Percentiles rank a stretch among this genome's conserved stretches.
These are phyloP conservation scores for Drosophila algonquin DNA, from an alignment of 2,888 invertebrate species.

Conservation along the genomic window DNA sequence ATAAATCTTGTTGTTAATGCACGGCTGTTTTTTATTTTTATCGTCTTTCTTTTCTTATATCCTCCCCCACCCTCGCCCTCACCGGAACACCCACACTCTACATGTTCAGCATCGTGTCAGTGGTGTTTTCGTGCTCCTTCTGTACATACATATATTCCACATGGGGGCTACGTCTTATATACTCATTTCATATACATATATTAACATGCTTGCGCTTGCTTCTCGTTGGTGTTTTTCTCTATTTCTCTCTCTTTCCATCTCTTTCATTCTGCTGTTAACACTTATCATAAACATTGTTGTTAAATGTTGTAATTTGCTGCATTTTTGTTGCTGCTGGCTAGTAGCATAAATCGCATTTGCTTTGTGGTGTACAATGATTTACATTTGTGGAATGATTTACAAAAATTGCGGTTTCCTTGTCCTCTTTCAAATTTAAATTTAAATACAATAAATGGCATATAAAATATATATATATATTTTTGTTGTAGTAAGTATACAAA, in stretches of 20 bases:
- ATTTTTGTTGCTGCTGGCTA: conserved; percentile 37
- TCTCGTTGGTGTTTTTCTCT: conserved; percentile 26
- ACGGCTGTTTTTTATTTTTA: conserved; percentile 40
- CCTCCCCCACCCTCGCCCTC: background rate
- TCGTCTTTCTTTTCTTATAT: conserved; percentile 14
- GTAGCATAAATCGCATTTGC: conserved; percentile 56
- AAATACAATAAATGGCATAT: conserved; percentile 79
- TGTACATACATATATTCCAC: conserved; percentile 6
- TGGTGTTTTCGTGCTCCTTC: conserved; percentile 27
- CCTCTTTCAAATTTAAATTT: conserved; percentile 52
- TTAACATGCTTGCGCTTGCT: conserved; percentile 51
- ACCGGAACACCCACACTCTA: background rate
- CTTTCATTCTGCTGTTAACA: conserved; percentile 12
- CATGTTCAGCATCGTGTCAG: background rate
- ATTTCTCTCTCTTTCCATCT: background rate
- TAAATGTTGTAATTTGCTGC: conserved; percentile 28
- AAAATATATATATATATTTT: conserved; percentile 65
- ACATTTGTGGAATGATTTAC: conserved; percentile 72
- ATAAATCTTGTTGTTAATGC: conserved; percentile 65
- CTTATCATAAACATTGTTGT: conserved; percentile 21
- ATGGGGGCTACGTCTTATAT: background rate
- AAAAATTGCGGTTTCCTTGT: conserved; percentile 51
- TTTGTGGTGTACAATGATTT: conserved; percentile 3
- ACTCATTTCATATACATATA: conserved; percentile 22
- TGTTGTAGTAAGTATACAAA: conserved; percentile 53